Base-by-base conservation (phyloP, 2,797 vertebrate genomes). In the Craterocephalus amniculus region DNA sequence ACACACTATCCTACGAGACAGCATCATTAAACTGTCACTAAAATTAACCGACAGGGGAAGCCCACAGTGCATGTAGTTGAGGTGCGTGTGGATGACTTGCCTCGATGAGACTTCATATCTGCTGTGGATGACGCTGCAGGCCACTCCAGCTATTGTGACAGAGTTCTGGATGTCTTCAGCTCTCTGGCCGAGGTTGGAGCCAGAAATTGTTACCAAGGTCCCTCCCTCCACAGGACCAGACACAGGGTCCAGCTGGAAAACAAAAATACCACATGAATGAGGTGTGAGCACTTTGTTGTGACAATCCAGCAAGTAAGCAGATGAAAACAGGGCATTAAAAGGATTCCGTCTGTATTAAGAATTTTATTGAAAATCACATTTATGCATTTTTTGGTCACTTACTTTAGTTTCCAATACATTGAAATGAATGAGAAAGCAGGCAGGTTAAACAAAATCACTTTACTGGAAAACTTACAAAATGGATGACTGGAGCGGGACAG, bases 181-280 rank as follows among this genome's bases (percentile, higher is more conserved):
- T 60, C 95, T 95, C 87, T 97, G 98, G 68, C 98, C 98, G 55
- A 99, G 95, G 93, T 99, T 98, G 27, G 97, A 99, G 74, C 98
- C 98, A n/a, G 94, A 95, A 90, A 99, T 97, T 67, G 98, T 99
- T 83, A 99, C 90, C 8, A 95, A 93, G 34, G 97, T 99, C 22
- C 96, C 96, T 10, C 97, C 98, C 38, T 99, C 97, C 18, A 96
- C 78, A 6, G 96, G 96, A 55, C 97, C 97, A 4, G 96, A 96
- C 51, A 94, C 89, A 1, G 97, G 98, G 76, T 97, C 96, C 77
- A 98, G 90, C 98, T 99, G 79, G 27, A 80, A 85, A 60, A 86
- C 29, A 72, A 49, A 10, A 59, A 59, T 20, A 36, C 29, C 2
- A 26, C 64, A 45, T 18, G 20, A 43, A 43, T 43, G 6, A 43